These are phyloP conservation scores for Epinotia ramella DNA, from an alignment of 2,888 invertebrate genomes.

Conservation along the genomic window DNA sequence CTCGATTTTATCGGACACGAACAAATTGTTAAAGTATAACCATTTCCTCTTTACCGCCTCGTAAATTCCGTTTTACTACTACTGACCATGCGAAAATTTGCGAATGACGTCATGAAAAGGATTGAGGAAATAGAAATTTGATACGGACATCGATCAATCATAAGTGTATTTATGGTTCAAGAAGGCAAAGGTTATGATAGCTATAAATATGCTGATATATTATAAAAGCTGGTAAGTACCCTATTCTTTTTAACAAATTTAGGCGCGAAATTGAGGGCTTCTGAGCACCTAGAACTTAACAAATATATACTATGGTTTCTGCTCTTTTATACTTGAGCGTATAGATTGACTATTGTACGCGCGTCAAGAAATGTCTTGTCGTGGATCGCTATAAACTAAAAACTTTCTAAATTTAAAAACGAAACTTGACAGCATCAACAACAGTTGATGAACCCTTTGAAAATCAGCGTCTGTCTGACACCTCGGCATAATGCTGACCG, in stretches of 20 bases:
- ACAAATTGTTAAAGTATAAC: conserved; percentile 33
- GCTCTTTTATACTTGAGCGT: too few relatives aligned
- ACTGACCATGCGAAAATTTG: conserved; percentile 40
- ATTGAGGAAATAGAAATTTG: conserved; percentile 19
- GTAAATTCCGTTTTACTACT: conserved; percentile 36
- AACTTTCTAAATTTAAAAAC: too few relatives aligned
- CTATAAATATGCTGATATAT: not conserved
- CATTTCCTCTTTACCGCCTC: conserved; percentile 11
- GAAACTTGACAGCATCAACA: too few relatives aligned
- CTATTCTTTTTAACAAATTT: not conserved
- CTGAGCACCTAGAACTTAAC: too few relatives aligned
- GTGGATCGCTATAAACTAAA: too few relatives aligned
- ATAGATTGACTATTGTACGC: too few relatives aligned
- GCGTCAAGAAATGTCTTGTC: too few relatives aligned
- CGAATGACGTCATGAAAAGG: conserved; percentile 41
- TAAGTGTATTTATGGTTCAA: not conserved
- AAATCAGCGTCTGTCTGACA: too few relatives aligned
- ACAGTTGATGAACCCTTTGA: too few relatives aligned
- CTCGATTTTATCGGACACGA: conserved; percentile 16
- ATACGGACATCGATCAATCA: conserved; percentile 7
- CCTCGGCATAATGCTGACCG: too few relatives aligned
- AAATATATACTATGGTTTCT: too few relatives aligned
- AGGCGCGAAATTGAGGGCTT: not conserved
- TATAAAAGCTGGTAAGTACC: not conserved
- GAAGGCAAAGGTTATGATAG: not conserved